Percentiles rank a stretch among this genome's conserved stretches.
Evolutionary conservation across 2,888 invertebrate genomes (phyloP).

Genomic region (Lithosia quadra): DNA sequence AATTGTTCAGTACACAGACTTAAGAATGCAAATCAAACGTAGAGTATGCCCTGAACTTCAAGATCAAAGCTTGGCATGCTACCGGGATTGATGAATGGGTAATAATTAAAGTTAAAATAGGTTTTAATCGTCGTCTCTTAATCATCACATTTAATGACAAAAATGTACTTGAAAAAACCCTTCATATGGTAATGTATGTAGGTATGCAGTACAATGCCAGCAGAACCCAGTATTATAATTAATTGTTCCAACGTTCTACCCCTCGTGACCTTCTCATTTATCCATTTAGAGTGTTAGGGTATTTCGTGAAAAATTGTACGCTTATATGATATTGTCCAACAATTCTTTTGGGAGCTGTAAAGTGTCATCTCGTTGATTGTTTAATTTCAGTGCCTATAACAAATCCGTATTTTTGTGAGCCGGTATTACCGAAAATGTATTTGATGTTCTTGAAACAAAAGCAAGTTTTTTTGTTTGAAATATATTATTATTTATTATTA

Average conservation of each 20-base stretch:
- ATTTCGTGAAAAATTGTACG: constrained; percentile 21
- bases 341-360: constrained; percentile 51
- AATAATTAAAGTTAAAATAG: neutral
- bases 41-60: neutral
- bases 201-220: neutral
- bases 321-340: constrained; percentile 48
- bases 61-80: too few species aligned
- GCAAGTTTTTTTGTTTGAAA: neutral
- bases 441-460: neutral
- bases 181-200: neutral
- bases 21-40: neutral
- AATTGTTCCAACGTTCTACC: constrained; percentile 58
- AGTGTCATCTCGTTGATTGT: constrained; percentile 40
- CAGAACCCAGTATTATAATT: constrained; percentile 53
- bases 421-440: neutral
- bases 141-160: neutral
- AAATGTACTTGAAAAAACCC: neutral
- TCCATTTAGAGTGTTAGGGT: neutral
- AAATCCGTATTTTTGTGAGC: constrained; percentile 24
- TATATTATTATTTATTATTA: neutral
- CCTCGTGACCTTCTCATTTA: constrained; percentile 54
- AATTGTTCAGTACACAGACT: neutral
- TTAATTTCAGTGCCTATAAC: constrained; percentile 33
- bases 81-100: neutral
- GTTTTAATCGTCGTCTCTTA: neutral